Evolutionary conservation across 2,888 invertebrate species (phyloP).

Genomic region (Diaphora mendica): DNA sequence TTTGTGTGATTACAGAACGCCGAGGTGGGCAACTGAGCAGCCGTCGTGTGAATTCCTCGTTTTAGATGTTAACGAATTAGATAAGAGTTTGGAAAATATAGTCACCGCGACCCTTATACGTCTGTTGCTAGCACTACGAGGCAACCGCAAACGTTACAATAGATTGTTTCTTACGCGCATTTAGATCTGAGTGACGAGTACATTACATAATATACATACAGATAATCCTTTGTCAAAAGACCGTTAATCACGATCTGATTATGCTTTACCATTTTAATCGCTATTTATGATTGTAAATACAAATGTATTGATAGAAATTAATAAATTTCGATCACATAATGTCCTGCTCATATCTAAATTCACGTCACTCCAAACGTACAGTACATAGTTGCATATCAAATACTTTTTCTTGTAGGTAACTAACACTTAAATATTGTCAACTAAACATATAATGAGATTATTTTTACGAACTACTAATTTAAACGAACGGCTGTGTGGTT

Average conservation of each 20-base stretch:
- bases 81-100: conserved; percentile 56
- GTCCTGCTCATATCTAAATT: conserved; percentile 42
- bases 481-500: conserved; percentile 75
- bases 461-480: conserved; percentile 47
- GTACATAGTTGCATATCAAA: conserved; percentile 46
- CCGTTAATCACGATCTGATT: conserved; percentile 31
- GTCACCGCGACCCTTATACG: conserved; percentile 56
- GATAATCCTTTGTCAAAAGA: conserved; percentile 16
- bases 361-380: conserved; percentile 33
- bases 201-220: conserved; percentile 1
- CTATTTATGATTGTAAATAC: conserved; percentile 42
- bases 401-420: conserved; percentile 75
- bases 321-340: conserved; percentile 13
- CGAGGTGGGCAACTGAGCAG: conserved; percentile 60
- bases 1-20: conserved; percentile 82
- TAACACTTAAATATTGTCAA: conserved; percentile 63
- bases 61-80: conserved; percentile 70
- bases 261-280: conserved; percentile 32
- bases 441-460: conserved; percentile 58
- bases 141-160: conserved; percentile 54
- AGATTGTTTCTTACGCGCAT: conserved; percentile 27
- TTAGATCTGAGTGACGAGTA: conserved; percentile 36
- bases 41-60: conserved; percentile 65
- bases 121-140: conserved; percentile 39
- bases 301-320: conserved; percentile 22